Evolutionary conservation across 1,140 invertebrate genomes (phyloP), one percentile per base, ranked within the genome.

Genomic region (Drosophila sechellia): DNA sequence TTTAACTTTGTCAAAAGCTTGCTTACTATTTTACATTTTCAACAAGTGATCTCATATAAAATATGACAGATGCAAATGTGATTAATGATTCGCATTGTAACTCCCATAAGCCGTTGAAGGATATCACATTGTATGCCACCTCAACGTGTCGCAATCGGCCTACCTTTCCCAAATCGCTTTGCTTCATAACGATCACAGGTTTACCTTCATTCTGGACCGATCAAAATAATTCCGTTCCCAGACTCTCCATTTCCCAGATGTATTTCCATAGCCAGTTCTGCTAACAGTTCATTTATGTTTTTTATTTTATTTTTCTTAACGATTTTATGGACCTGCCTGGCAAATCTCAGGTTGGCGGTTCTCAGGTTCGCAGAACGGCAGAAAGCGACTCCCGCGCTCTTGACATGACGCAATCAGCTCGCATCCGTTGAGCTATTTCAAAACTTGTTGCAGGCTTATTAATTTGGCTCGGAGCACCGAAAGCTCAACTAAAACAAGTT

Each of bases 391-490:
- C 69, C 48, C 55, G 45, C 40, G 40, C 66, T 77, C 66, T 64
- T 39, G 59, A 57, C 52, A 77, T 84, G 81, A 85, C 81, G 77
- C 73, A 78, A 81, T 83, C 53, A 8, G 46, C 52, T 71, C 59
- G 79, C 79, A 81, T 75, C 72, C 72, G 72, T 42, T 79, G 58
- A 74, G 68, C 74, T 72, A 75, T 76, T 77, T 77, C 45, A 79
- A 79, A 79, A 79, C 70, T 66, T 76, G 77, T 85, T 77, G 80
- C 81, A 77, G 65, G 64, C 66, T 76, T 81, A 81, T 81, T 81
- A 66, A 77, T 64, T 77, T 81, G 65, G 49, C 77, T 59, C 53
- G 64, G 58, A 69, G 73, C 79, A 64, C 68, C 80, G 48, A 74
- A 54, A 66, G 72, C 49, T 34, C 49, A 68, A 80, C 68, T 43